A percentile compares a stretch with the other conserved stretches of the same genome.
Conservation (phyloP, 1,140 invertebrate genomes). For the Anadara kagoshimensis region DNA sequence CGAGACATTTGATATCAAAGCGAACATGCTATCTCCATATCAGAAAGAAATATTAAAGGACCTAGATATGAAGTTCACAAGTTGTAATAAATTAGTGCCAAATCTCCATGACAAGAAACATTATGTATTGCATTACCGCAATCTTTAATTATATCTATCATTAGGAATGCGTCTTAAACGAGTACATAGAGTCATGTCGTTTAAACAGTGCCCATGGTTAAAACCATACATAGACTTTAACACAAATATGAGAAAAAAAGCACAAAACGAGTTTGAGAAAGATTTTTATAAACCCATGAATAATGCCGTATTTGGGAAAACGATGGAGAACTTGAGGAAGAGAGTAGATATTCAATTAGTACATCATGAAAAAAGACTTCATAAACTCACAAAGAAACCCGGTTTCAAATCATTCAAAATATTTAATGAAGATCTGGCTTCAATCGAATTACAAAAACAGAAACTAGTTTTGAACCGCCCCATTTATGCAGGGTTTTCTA, state of each 20-base stretch:
- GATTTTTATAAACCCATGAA: constrained; percentile 75
- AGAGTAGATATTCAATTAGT: constrained; percentile 20
- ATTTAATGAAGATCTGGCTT: constrained; percentile 1
- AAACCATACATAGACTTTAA: constrained; percentile 49
- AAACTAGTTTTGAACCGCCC: not conserved
- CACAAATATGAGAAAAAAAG: constrained; percentile 58
- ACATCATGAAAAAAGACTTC: constrained; percentile 20
- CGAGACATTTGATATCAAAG: not conserved
- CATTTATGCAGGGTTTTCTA: not conserved
- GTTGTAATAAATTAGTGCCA: constrained; percentile 37
- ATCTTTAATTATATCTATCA: constrained; percentile 8
- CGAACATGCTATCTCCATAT: not conserved
- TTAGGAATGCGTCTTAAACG: constrained; percentile 27
- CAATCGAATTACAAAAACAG: not conserved
- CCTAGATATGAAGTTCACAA: not conserved
- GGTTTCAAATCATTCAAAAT: constrained; percentile 8
- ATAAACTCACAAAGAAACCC: constrained; percentile 29
- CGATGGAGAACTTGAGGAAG: constrained; percentile 20
- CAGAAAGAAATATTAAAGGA: not conserved
- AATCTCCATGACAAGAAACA: constrained; percentile 37
- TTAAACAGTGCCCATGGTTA: constrained; percentile 37
- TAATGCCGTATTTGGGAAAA: constrained; percentile 68
- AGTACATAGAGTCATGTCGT: constrained; percentile 33
- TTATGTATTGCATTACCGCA: constrained; percentile 32
- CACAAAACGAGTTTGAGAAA: constrained; percentile 71